Evolutionary conservation across 2,888 invertebrate genomes (phyloP).

Genomic region (Mesorhabditis belari): DNA sequence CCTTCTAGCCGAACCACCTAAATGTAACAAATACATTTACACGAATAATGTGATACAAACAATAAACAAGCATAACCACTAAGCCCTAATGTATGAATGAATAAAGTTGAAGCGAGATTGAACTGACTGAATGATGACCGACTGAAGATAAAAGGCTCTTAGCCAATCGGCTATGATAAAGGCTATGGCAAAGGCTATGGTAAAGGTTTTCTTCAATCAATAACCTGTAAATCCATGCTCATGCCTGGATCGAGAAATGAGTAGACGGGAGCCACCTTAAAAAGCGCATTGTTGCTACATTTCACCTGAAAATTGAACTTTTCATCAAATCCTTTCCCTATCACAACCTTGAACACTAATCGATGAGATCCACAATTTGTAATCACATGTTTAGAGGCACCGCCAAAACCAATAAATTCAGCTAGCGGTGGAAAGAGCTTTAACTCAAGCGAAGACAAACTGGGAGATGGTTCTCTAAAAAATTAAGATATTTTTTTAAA

Average conservation of each 20-base stretch:
- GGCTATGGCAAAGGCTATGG: neutral
- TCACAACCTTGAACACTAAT: conserved; percentile 25
- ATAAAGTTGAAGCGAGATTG: too few relatives aligned
- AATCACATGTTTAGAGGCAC: conserved; percentile 28
- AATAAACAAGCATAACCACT: too few relatives aligned
- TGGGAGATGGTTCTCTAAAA: conserved; percentile 15
- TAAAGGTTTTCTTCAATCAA: neutral
- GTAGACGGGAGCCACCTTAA: conserved; percentile 30
- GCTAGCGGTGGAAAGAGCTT: conserved; percentile 30
- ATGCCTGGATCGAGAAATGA: conserved; percentile 23
- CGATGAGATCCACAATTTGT: conserved; percentile 28
- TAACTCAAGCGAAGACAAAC: conserved; percentile 18
- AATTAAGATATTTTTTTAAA: neutral
- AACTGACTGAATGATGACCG: too few relatives aligned
- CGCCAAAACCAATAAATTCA: conserved; percentile 36
- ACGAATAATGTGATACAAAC: too few relatives aligned
- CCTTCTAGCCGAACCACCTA: conserved; percentile 29
- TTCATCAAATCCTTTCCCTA: neutral
- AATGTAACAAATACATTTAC: neutral
- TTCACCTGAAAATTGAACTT: conserved; percentile 11
- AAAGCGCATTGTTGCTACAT: conserved; percentile 32
- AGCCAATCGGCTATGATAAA: neutral
- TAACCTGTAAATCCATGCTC: conserved; percentile 20
- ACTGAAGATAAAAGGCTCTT: neutral
- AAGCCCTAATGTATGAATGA: too few relatives aligned